These are phyloP conservation scores for Acanthosepion lycidas DNA, from an alignment of 2,888 invertebrate species.

Conservation along the genomic window DNA sequence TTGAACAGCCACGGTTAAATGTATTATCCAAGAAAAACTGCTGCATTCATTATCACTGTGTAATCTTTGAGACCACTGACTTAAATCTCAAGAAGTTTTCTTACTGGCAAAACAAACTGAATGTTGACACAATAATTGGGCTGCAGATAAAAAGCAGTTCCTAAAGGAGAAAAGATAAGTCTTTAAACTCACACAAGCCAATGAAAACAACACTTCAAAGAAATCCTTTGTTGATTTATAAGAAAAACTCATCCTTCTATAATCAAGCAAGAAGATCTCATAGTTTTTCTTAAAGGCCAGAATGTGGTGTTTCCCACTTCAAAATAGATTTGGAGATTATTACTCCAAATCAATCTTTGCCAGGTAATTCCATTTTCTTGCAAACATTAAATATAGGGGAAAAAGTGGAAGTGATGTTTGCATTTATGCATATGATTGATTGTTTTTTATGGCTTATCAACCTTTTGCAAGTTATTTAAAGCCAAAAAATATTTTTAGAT, in stretches of 20 bases:
- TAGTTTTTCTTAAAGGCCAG: too few relatives aligned
- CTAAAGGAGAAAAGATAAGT: neutral
- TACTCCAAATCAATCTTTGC: too few relatives aligned
- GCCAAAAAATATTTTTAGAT: too few relatives aligned
- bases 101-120: conserved; percentile 17
- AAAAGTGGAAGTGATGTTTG: too few relatives aligned
- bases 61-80: neutral
- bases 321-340: too few relatives aligned
- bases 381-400: too few relatives aligned
- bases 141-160: neutral
- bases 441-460: too few relatives aligned
- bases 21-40: neutral
- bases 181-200: neutral
- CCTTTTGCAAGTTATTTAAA: too few relatives aligned
- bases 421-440: too few relatives aligned
- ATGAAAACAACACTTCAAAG: conserved; percentile 20
- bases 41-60: neutral
- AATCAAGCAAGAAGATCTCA: too few relatives aligned
- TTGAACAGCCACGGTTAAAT: neutral
- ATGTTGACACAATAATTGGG: neutral
- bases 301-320: too few relatives aligned
- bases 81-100: neutral
- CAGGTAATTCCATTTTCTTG: too few relatives aligned
- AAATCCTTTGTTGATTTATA: neutral
- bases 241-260: neutral